Base-by-base conservation (phyloP, 1,140 invertebrate genomes). In the Atta texana region DNA sequence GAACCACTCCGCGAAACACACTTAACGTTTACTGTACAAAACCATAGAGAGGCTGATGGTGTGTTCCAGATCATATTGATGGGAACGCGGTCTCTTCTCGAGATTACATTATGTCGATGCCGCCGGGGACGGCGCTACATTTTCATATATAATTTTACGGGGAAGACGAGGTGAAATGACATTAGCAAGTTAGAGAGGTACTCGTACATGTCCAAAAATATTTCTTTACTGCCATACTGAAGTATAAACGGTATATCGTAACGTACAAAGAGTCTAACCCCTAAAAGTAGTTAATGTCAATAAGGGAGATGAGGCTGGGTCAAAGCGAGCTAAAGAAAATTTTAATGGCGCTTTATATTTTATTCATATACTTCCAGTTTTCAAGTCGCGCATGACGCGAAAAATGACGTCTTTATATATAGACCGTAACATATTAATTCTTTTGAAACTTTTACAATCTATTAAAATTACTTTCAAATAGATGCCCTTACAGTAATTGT, bases 21-120 rank as follows among this genome's bases (percentile, higher is more conserved):
- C 71, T 74, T 53, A 63, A 81, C 80, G 64, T 89, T 85, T 72
- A 55, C 53, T 81, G 86, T 90, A 90, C 86, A 90, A 90, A 90
- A 85, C 24, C 55, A 71, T 64, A 7, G 76, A 75, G 59, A 75
- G 39, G n/a, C 51, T 59, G 63, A 18, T 31, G 76, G 21, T 31
- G 74, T 68, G 64, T 66, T 57, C 12, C 44, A 10, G 53, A 72
- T 69, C 76, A 64, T 59, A 61, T 75, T 49, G 81, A 82, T 68
- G 72, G 66, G 55, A 86, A 87, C 77, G 89, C 68, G 53, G 59
- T 82, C 51, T 59, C n/a, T 31, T 21, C 18, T 5, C 44, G 57
- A 81, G 18, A 86, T 59, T 57, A 66, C 14, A 4, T 57, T 69
- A 71, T 24, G 18, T 14, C 80, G 69, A 84, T 59, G 68, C 66